These are phyloP conservation scores for Leucoraja ocellata DNA, from an alignment of 2,797 vertebrate species.

Conservation along the genomic window DNA sequence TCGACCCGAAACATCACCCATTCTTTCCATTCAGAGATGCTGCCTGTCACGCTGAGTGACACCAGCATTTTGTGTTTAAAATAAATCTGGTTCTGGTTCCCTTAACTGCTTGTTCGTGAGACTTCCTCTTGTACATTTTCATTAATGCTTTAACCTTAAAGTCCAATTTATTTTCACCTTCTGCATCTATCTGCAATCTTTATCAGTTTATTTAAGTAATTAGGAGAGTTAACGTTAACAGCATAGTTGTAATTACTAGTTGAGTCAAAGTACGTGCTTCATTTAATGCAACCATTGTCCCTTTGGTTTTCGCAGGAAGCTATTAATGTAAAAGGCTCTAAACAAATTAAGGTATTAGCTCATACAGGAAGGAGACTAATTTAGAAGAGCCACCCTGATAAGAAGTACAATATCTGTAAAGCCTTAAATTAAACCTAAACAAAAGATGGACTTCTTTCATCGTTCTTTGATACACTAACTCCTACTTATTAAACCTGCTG, in stretches of 20 bases:
- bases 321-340: constrained; percentile 40
- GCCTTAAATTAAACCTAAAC: constrained; percentile 35
- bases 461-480: constrained; percentile 44
- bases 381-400: constrained; percentile 48
- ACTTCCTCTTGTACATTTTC: constrained; percentile 38
- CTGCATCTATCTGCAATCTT: constrained; percentile 45
- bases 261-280: constrained; percentile 29
- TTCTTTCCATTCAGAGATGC: too few species aligned
- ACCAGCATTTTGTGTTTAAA: constrained; percentile 41
- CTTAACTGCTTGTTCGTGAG: constrained; percentile 38
- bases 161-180: constrained; percentile 38
- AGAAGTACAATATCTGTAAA: constrained; percentile 46
- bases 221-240: constrained; percentile 48
- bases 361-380: constrained; percentile 48
- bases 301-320: constrained; percentile 40
- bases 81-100: constrained; percentile 41
- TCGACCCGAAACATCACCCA: too few species aligned
- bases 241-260: neutral
- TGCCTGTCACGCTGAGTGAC: neutral
- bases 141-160: constrained; percentile 44
- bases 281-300: constrained; percentile 38
- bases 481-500: constrained; percentile 41
- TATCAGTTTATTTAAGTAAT: constrained; percentile 61
- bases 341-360: constrained; percentile 49
- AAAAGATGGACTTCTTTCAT: constrained; percentile 47